Percentiles rank a stretch among this genome's conserved stretches.
These are phyloP conservation scores for Cryptotermes secundus DNA, from an alignment of 1,140 invertebrate genomes.

Conservation along the genomic window DNA sequence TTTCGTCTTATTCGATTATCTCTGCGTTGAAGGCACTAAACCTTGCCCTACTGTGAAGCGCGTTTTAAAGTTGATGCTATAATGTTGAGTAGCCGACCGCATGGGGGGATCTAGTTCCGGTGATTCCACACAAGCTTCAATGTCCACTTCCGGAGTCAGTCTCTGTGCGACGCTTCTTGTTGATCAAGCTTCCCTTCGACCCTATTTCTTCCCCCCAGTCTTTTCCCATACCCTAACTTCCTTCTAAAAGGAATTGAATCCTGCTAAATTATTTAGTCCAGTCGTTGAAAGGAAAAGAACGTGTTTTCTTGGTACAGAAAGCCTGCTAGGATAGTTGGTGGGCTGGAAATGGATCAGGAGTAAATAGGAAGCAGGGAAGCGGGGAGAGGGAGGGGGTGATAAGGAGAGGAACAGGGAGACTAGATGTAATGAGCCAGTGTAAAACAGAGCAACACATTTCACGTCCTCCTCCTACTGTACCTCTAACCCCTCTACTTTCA, in stretches of 20 bases:
- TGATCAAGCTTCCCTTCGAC: neutral
- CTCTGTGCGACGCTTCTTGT: neutral
- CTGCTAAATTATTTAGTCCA: conserved; percentile 33
- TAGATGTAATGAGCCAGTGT: conserved; percentile 26
- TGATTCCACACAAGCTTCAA: neutral
- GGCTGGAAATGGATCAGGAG: neutral
- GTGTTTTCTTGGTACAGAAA: conserved; percentile 5
- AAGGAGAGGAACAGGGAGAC: conserved; percentile 8
- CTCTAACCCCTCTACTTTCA: neutral
- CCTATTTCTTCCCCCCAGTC: neutral
- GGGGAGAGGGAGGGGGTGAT: neutral
- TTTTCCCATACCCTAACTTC: neutral
- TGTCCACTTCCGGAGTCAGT: neutral
- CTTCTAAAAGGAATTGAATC: conserved; percentile 27
- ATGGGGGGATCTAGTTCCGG: neutral
- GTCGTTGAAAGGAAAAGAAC: conserved; percentile 24
- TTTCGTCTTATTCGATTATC: too few species aligned
- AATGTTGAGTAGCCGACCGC: neutral
- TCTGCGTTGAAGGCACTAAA: too few species aligned
- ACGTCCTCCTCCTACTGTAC: neutral
- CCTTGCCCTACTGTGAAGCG: too few species aligned
- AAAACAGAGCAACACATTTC: conserved; percentile 26
- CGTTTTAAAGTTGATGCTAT: neutral
- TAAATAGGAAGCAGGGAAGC: neutral
- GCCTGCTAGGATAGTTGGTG: neutral